A percentile compares a stretch with the other conserved stretches of the same genome.
phyloP scores from a whole-genome alignment of 2,888 invertebrate genomes.

The Sepiola atlantica region DNA sequence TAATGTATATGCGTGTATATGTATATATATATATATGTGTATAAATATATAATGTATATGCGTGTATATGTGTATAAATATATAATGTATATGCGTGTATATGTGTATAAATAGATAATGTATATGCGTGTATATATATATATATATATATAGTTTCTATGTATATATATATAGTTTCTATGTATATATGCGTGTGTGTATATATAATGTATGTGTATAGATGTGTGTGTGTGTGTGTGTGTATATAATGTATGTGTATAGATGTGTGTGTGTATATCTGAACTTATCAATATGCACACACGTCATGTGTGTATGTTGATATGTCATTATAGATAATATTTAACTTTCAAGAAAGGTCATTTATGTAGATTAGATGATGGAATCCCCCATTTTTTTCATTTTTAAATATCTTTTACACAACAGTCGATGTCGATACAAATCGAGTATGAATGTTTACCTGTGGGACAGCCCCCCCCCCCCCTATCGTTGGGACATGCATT shows the following conservation, averaged over 20 bases:
- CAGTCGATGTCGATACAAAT: background rate
- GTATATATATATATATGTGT: too few species aligned
- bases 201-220: background rate
- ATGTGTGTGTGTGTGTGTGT: background rate
- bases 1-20: too few species aligned
- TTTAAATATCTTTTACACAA: background rate
- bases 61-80: too few species aligned
- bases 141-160: too few species aligned
- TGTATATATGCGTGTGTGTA: background rate
- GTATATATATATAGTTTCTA: too few species aligned
- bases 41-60: too few species aligned
- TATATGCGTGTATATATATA: too few species aligned
- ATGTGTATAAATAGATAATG: background rate
- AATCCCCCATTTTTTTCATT: background rate
- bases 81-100: background rate
- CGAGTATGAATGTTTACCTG: background rate
- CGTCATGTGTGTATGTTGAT: too few species aligned
- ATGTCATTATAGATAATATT: background rate
- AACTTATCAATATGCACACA: too few species aligned
- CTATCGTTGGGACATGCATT: background rate
- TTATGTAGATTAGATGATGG: background rate
- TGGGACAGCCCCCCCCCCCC: background rate
- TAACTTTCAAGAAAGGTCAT: slow-evolving; percentile 32
- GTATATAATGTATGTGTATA: too few species aligned
- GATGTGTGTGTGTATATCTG: background rate